Evolutionary conservation across 2,888 invertebrate species (phyloP), one percentile per base, ranked within the genome.

Genomic region (Drosophila cyrtoloma): DNA sequence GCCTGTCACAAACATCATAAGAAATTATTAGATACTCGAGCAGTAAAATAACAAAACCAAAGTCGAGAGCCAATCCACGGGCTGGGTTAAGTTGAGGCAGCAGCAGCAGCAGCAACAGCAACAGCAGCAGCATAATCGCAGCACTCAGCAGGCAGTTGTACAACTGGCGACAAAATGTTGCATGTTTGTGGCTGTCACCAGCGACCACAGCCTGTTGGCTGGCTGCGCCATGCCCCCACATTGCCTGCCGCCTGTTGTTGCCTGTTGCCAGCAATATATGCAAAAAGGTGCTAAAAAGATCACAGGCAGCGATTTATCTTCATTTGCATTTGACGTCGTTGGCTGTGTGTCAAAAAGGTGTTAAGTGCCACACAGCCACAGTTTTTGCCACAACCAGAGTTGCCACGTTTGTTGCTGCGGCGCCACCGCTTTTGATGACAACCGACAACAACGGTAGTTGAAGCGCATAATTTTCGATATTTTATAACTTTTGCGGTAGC

Each of bases 251-350:
- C 79, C 51, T 30, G 58, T 44, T 19, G 53, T 42, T 55, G 58
- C 55, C 59, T 57, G 70, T 67, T 76, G 71, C 68, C 58, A 58
- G 82, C 79, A 90, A 88, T 86, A 80, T 87, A 87, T 89, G 90
- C 87, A 90, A 90, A 86, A 88, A 89, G 84, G 91, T 91, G 90
- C 89, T 88, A 86, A 89, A 91, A 86, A 87, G 89, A 91, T 91
- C 91, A 90, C 81, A 91, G 82, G 77, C 85, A 86, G 85, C 90
- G 90, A 91, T 91, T 91, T 91, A 91, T 91, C 91, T 90, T 91
- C 91, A 90, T 91, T 91, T 91, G 90, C 90, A 91, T 87, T 87
- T 89, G 87, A 87, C 89, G 87, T 89, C 89, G 91, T 77, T 83
- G 85, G 84, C 79, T 81, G 86, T 86, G 86, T 90, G 87, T 87